These are phyloP conservation scores for Enteromius argenteus DNA, from an alignment of 2,797 vertebrate species.

Conservation along the genomic window DNA sequence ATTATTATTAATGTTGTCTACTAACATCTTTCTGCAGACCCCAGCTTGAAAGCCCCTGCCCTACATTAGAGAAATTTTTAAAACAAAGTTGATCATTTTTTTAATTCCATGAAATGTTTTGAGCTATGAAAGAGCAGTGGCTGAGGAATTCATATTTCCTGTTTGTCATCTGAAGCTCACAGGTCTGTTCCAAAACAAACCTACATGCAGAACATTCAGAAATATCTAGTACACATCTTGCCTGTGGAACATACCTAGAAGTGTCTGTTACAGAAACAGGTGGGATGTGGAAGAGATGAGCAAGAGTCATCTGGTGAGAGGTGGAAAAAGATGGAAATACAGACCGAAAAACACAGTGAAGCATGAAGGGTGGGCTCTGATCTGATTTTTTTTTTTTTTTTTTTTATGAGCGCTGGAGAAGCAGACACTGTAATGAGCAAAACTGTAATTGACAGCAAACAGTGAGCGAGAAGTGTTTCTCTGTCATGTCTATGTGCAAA, in stretches of 20 bases:
- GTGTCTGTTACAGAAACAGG: slow-evolving; percentile 34
- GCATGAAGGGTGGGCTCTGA: slow-evolving; percentile 25
- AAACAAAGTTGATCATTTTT: background rate
- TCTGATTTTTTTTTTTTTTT: background rate
- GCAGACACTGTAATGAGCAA: slow-evolving; percentile 28
- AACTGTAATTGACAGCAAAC: slow-evolving; percentile 31
- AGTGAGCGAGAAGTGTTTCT: background rate
- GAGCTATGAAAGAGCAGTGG: background rate
- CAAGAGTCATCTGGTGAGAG: slow-evolving; percentile 30
- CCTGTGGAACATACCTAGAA: slow-evolving; percentile 16
- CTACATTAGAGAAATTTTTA: background rate
- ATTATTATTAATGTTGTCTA: background rate
- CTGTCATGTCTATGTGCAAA: background rate
- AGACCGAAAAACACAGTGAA: slow-evolving; percentile 21
- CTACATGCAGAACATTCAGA: slow-evolving; percentile 3
- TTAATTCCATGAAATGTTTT: background rate
- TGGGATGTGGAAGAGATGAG: slow-evolving; percentile 45
- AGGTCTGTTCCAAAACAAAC: slow-evolving; percentile 1
- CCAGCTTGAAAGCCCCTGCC: background rate
- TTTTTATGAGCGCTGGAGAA: background rate
- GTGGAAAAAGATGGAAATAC: slow-evolving; percentile 23
- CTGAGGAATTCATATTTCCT: slow-evolving; percentile 1
- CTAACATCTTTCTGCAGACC: background rate
- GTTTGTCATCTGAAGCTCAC: background rate
- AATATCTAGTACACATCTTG: slow-evolving; percentile 9